These are phyloP conservation scores for Siniperca obscura DNA, from an alignment of 2,797 vertebrate genomes.

Conservation along the genomic window DNA sequence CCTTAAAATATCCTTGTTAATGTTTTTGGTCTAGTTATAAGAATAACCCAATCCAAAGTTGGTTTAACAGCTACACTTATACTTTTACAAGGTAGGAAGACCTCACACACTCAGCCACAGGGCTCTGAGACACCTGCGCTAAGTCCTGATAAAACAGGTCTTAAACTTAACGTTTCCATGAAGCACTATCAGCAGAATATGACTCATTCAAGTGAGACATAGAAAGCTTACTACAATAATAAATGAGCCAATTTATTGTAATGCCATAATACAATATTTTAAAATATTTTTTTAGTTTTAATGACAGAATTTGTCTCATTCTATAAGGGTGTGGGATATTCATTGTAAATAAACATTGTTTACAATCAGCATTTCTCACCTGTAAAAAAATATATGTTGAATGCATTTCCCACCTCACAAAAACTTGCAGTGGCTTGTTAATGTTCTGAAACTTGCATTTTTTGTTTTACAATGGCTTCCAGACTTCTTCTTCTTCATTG, in stretches of 20 bases:
- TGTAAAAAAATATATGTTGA: neutral
- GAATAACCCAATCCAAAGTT: slow-evolving; percentile 28
- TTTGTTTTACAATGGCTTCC: neutral
- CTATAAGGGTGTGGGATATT: neutral
- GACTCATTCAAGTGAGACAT: slow-evolving; percentile 3
- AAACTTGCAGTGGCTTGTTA: neutral
- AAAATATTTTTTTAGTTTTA: neutral
- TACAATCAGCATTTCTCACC: neutral
- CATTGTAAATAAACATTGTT: neutral
- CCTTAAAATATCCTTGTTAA: slow-evolving; percentile 4
- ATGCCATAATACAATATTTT: neutral
- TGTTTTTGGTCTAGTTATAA: neutral
- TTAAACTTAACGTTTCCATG: slow-evolving; percentile 45
- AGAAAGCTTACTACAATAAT: neutral
- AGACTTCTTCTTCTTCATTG: neutral
- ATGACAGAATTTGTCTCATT: neutral
- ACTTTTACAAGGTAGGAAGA: slow-evolving; percentile 64
- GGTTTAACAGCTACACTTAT: slow-evolving; percentile 16
- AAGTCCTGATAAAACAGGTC: slow-evolving; percentile 46
- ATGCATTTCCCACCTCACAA: neutral
- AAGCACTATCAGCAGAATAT: slow-evolving; percentile 30
- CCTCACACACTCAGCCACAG: slow-evolving; percentile 64
- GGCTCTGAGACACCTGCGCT: slow-evolving; percentile 64
- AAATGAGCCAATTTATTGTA: neutral
- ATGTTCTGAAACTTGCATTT: neutral